phyloP scores from a whole-genome alignment of 2,888 invertebrate species.

The Epinotia bilunana region DNA sequence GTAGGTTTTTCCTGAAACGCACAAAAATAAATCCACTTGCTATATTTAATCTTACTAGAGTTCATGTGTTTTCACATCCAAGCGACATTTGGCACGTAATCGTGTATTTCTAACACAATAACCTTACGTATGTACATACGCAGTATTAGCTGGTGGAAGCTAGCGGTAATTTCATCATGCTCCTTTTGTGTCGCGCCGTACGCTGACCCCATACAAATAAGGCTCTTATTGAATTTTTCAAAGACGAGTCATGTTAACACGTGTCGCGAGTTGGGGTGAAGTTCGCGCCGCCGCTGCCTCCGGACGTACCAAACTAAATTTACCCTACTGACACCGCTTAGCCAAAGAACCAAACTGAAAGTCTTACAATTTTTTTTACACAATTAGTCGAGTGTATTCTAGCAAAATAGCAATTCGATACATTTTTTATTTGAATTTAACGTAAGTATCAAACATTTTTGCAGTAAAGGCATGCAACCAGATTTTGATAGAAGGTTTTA shows the following conservation, averaged over 20 bases:
- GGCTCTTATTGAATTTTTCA: conserved; percentile 81
- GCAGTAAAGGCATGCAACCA: conserved; percentile 15
- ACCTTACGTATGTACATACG: conserved; percentile 70
- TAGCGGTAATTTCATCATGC: conserved; percentile 79
- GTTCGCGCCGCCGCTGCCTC: conserved; percentile 62
- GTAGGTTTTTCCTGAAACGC: conserved; percentile 6
- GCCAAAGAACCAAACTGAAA: conserved; percentile 62
- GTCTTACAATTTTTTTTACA: conserved; percentile 62
- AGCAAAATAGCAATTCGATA: conserved; percentile 48
- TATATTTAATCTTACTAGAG: conserved; percentile 9
- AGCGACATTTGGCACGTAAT: conserved; percentile 39
- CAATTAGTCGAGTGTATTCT: conserved; percentile 30
- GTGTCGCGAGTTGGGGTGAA: conserved; percentile 72
- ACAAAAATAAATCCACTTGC: conserved; percentile 10
- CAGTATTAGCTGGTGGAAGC: conserved; percentile 71
- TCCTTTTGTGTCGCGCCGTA: conserved; percentile 76
- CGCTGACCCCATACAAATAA: conserved; percentile 83
- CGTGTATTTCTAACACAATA: conserved; percentile 67
- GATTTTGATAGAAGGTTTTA: conserved; percentile 29
- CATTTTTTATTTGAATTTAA: conserved; percentile 40
- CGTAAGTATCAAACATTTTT: conserved; percentile 4
- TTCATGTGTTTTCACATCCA: conserved; percentile 13
- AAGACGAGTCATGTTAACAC: conserved; percentile 81
- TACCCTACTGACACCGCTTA: conserved; percentile 72
- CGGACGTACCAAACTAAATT: conserved; percentile 77